Conservation (phyloP, 2,113 vertebrate species). For the Lipotes vexillifer region DNA sequence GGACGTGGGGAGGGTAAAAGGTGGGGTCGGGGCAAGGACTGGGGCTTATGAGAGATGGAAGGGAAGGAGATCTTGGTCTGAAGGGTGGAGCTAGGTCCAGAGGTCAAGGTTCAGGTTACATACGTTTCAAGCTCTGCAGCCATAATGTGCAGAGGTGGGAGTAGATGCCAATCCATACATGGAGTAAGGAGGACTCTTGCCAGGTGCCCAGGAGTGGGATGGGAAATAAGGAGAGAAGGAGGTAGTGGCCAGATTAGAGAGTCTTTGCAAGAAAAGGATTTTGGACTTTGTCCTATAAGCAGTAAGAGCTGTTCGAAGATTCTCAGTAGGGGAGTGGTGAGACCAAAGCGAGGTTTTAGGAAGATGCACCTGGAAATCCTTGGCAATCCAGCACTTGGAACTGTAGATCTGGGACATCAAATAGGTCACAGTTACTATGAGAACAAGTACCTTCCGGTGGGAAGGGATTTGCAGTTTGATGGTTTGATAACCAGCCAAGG, state of each 20-base stretch:
- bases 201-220: neutral
- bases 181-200: neutral
- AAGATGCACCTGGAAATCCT: neutral
- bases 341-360: neutral
- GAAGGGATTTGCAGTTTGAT: neutral
- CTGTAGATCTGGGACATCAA: neutral
- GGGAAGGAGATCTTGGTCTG: neutral
- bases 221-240: neutral
- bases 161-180: neutral
- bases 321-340: accelerated
- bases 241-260: neutral
- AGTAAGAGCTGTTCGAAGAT: neutral
- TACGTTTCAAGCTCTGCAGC: neutral
- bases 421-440: neutral
- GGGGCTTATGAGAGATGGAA: neutral
- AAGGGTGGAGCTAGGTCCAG: neutral
- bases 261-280: neutral
- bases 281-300: neutral
- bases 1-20: too few species aligned
- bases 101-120: neutral
- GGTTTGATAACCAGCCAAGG: neutral
- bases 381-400: neutral
- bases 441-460: neutral
- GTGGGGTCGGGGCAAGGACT: neutral
- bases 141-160: neutral